phyloP scores from a whole-genome alignment of 2,888 invertebrate species.

The Lepidocyrtinus sp. region DNA sequence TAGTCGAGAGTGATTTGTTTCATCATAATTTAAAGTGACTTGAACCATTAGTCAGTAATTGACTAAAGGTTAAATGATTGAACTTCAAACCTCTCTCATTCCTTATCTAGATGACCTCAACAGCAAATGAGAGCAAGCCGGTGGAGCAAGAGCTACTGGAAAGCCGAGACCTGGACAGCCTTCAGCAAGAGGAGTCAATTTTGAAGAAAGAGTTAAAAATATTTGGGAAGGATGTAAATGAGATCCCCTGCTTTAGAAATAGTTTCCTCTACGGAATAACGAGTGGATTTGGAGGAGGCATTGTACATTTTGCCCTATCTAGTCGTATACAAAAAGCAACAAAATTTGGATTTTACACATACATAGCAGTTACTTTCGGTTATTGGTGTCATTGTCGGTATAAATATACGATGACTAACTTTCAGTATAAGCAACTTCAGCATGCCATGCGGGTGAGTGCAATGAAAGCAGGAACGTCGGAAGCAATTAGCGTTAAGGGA shows the following conservation, averaged over 20 bases:
- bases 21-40: neutral
- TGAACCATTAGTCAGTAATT: neutral
- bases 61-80: neutral
- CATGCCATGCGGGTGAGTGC: constrained; percentile 78
- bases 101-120: neutral
- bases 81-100: neutral
- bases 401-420: constrained; percentile 79
- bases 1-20: neutral
- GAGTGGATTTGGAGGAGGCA: constrained; percentile 80
- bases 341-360: constrained; percentile 80
- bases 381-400: constrained; percentile 80
- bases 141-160: neutral
- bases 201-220: constrained; percentile 73
- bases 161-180: constrained; percentile 1
- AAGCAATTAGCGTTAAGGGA: no score
- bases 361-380: constrained; percentile 78
- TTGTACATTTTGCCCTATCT: constrained; percentile 82
- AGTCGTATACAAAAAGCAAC: constrained; percentile 79
- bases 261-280: constrained; percentile 83
- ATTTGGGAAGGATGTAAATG: constrained; percentile 81
- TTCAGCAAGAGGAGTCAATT: constrained; percentile 37
- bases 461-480: constrained; percentile 78
- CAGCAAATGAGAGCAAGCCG: neutral
- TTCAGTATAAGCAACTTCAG: constrained; percentile 79
- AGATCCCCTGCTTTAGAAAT: constrained; percentile 86